Percentiles rank a stretch among this genome's conserved stretches.
These are phyloP conservation scores for Cirrhinus mrigala DNA, from an alignment of 2,797 vertebrate genomes.

Conservation along the genomic window DNA sequence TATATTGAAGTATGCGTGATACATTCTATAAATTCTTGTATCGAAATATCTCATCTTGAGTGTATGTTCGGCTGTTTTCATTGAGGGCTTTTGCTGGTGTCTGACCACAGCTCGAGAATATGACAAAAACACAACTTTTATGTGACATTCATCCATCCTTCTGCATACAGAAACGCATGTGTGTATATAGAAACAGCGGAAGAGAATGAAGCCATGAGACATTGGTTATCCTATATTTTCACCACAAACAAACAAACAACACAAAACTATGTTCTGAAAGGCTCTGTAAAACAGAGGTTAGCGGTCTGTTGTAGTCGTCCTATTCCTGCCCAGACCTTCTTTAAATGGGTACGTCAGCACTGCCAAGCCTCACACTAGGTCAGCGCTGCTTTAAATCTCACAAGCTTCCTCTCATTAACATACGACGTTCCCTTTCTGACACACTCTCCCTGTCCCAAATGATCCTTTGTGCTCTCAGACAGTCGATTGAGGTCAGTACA, in stretches of 20 bases:
- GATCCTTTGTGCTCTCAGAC: conserved; percentile 17
- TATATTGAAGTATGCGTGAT: background rate
- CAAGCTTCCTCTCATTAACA: conserved; percentile 4
- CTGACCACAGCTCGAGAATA: background rate
- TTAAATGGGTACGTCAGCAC: conserved; percentile 8
- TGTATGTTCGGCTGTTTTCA: background rate
- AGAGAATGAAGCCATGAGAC: conserved; percentile 7
- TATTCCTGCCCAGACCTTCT: conserved; percentile 6
- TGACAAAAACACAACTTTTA: background rate
- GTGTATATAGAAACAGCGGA: background rate
- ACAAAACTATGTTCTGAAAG: conserved; percentile 20
- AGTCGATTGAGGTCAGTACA: conserved; percentile 21
- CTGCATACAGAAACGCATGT: background rate
- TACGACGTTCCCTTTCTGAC: conserved; percentile 11
- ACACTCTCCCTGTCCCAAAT: background rate
- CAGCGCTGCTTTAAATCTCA: conserved; percentile 21
- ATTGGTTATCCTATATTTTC: background rate
- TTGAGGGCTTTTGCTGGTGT: background rate
- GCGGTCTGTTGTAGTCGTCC: background rate
- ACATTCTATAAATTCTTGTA: background rate
- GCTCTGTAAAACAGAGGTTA: conserved; percentile 18
- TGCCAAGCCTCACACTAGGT: conserved; percentile 21
- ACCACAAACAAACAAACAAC: conserved; percentile 32
- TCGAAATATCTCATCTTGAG: background rate
- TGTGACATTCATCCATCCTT: background rate